These are phyloP conservation scores for Rhegmatorhina hoffmannsi DNA, from an alignment of 2,113 vertebrate species.

Conservation along the genomic window DNA sequence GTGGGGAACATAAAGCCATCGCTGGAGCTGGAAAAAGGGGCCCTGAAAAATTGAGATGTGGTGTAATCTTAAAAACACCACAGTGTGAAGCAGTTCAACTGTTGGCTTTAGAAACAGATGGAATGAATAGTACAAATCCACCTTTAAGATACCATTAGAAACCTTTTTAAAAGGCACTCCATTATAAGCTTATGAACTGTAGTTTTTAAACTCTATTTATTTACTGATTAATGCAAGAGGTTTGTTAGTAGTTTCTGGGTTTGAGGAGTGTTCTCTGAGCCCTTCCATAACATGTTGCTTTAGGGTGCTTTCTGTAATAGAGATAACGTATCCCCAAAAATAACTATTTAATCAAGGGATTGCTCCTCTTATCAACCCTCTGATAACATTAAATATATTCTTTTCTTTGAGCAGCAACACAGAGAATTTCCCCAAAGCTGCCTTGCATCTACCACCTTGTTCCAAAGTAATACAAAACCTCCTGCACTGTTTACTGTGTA, in stretches of 20 bases:
- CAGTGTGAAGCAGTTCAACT: background rate
- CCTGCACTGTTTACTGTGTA: background rate
- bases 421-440: background rate
- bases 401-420: background rate
- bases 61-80: background rate
- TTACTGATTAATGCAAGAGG: background rate
- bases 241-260: background rate
- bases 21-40: background rate
- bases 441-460: background rate
- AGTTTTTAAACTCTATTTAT: background rate
- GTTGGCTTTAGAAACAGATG: background rate
- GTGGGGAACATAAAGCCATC: background rate
- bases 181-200: background rate
- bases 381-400: background rate
- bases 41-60: background rate
- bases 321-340: background rate
- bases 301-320: background rate
- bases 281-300: background rate
- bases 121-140: background rate
- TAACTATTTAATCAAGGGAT: background rate
- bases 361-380: background rate
- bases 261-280: background rate
- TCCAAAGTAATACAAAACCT: background rate
- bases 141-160: background rate
- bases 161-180: background rate